A percentile compares a stretch with the other conserved stretches of the same genome.
Evolutionary conservation across 2,113 vertebrate genomes (phyloP).

Genomic region (Tylochromis polylepis): DNA sequence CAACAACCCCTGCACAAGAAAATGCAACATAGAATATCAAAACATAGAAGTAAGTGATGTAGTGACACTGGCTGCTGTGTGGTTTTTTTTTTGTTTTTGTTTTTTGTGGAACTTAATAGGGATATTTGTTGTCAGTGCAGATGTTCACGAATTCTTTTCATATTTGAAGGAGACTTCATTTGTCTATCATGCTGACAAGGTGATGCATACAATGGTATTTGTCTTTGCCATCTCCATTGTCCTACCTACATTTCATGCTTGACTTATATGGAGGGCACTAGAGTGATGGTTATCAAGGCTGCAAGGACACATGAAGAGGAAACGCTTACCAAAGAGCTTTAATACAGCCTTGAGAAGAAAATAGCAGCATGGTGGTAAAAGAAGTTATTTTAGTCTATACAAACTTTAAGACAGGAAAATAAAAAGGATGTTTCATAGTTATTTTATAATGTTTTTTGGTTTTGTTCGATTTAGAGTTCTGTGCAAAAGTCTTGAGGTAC

Average conservation of each 20-base stretch:
- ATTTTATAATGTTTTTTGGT: background rate
- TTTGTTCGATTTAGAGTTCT: background rate
- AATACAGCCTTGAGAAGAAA: background rate
- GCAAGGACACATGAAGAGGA: conserved; percentile 31
- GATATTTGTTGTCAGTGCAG: conserved; percentile 13
- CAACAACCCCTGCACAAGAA: background rate
- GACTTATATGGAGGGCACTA: conserved; percentile 46
- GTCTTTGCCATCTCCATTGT: conserved; percentile 40
- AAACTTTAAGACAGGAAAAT: background rate
- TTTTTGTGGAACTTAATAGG: conserved; percentile 17
- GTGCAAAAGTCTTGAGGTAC: background rate
- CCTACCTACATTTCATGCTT: conserved; percentile 52
- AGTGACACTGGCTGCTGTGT: background rate
- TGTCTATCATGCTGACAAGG: conserved; percentile 44
- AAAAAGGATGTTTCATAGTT: background rate
- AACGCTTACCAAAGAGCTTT: conserved; percentile 13
- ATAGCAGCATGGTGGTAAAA: background rate
- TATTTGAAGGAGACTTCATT: conserved; percentile 49
- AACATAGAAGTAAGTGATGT: background rate
- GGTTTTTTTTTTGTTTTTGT: background rate
- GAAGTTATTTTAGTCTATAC: background rate
- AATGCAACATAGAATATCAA: background rate
- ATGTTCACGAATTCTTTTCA: conserved; percentile 30
- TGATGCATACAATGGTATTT: conserved; percentile 42
- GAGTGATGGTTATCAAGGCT: conserved; percentile 25